A percentile compares a stretch with the other conserved stretches of the same genome.
Evolutionary conservation across 2,113 vertebrate species (phyloP).

Genomic region (Steatornis caripensis): DNA sequence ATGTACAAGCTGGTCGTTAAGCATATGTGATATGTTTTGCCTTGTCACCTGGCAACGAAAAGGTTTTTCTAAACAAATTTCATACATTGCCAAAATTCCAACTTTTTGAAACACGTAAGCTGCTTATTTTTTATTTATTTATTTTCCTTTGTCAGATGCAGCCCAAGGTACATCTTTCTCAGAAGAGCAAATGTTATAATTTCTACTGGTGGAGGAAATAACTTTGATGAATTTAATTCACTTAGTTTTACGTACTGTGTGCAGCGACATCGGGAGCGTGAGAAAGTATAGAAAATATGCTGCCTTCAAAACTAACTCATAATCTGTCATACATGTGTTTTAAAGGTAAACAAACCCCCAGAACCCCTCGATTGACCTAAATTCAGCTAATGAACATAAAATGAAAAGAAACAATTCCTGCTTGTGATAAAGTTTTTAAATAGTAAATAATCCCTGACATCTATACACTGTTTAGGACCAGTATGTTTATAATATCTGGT

Average conservation of each 20-base stretch:
- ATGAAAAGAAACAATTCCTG: neutral
- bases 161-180: conserved; percentile 31
- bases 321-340: neutral
- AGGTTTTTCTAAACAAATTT: conserved; percentile 75
- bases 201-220: neutral
- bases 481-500: neutral
- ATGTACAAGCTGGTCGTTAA: conserved; percentile 82
- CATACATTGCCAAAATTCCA: conserved; percentile 71
- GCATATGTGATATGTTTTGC: conserved; percentile 79
- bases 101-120: conserved; percentile 71
- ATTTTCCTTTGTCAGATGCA: neutral
- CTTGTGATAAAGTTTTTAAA: neutral
- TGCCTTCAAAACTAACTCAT: neutral
- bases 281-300: neutral
- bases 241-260: neutral
- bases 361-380: neutral
- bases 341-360: neutral
- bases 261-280: neutral
- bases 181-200: neutral
- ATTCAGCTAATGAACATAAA: neutral
- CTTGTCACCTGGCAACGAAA: conserved; percentile 80
- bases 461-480: neutral
- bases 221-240: neutral
- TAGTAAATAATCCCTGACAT: neutral
- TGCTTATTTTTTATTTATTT: conserved; percentile 62